A percentile compares a stretch with the other conserved stretches of the same genome.
Conservation (phyloP, 2,797 vertebrate genomes). For the Syngnathus acus region DNA sequence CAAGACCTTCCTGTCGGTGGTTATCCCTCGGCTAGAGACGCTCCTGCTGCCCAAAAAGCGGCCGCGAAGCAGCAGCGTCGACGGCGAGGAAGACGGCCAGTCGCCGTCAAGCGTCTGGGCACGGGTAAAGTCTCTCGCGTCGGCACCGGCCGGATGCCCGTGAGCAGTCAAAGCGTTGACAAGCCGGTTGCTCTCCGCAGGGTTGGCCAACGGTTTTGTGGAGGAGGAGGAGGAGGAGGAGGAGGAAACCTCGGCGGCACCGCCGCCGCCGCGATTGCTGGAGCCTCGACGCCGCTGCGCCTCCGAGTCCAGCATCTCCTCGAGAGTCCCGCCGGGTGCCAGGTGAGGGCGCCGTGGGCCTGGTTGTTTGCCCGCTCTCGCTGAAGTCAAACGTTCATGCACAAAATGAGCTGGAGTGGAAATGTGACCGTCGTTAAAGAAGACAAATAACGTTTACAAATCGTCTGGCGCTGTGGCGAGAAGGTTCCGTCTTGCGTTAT, state of each 20-base stretch:
- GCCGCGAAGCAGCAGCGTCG: slow-evolving; percentile 82
- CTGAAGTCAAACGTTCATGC: too few species aligned
- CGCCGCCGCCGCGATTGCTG: slow-evolving; percentile 62
- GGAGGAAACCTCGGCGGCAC: slow-evolving; percentile 51
- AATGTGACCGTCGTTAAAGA: too few species aligned
- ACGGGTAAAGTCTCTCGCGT: slow-evolving; percentile 68
- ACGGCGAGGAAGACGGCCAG: slow-evolving; percentile 77
- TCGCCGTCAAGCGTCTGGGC: slow-evolving; percentile 86
- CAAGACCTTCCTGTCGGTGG: slow-evolving; percentile 98
- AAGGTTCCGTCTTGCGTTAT: too few species aligned
- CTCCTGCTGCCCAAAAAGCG: slow-evolving; percentile 93
- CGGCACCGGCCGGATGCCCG: too few species aligned
- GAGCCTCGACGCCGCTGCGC: slow-evolving; percentile 91
- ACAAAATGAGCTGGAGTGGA: too few species aligned
- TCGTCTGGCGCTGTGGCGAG: too few species aligned
- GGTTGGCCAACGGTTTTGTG: slow-evolving; percentile 85
- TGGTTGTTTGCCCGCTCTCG: background rate
- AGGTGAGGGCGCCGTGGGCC: slow-evolving; percentile 59
- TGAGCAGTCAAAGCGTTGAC: too few species aligned
- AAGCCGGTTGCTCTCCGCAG: slow-evolving; percentile 46
- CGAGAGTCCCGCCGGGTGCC: slow-evolving; percentile 77
- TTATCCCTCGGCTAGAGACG: slow-evolving; percentile 96
- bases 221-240: slow-evolving; percentile 68
- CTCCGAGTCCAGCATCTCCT: slow-evolving; percentile 95
- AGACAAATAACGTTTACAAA: too few species aligned